A percentile compares a stretch with the other conserved stretches of the same genome.
phyloP scores from a whole-genome alignment of 53 echinoderm and acorn worm species.

The Crossaster papposus region DNA sequence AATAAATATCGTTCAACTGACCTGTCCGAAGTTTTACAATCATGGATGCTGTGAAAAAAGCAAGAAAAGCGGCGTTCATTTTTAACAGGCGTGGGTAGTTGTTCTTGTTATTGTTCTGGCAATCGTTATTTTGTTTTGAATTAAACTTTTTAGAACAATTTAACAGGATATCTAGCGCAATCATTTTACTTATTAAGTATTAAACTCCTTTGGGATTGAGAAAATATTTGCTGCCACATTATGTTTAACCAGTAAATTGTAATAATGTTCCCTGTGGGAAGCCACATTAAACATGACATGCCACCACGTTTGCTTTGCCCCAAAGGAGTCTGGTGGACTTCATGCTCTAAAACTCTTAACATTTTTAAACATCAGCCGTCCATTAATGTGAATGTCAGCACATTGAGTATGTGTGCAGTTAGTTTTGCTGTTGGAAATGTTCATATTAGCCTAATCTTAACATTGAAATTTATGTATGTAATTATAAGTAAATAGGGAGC shows the following conservation, averaged over 20 bases:
- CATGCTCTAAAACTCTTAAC: background rate
- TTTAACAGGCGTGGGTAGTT: no score
- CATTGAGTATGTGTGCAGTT: background rate
- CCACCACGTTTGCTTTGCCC: background rate
- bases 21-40: no score
- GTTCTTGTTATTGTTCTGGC: no score
- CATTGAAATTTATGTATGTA: background rate
- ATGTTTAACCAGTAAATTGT: background rate
- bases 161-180: no score
- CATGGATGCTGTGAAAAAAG: no score
- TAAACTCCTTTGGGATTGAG: background rate
- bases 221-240: background rate
- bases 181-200: no score
- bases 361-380: background rate
- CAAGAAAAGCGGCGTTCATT: no score
- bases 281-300: background rate
- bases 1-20: no score
- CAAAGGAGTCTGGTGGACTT: background rate
- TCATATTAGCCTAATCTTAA: background rate
- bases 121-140: no score
- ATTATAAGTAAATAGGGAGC: background rate
- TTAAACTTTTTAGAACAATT: no score
- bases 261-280: background rate
- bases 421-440: background rate
- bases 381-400: conserved; percentile 3